These are phyloP conservation scores for Trissolcus basalis DNA, from an alignment of 1,140 invertebrate genomes.

Conservation along the genomic window DNA sequence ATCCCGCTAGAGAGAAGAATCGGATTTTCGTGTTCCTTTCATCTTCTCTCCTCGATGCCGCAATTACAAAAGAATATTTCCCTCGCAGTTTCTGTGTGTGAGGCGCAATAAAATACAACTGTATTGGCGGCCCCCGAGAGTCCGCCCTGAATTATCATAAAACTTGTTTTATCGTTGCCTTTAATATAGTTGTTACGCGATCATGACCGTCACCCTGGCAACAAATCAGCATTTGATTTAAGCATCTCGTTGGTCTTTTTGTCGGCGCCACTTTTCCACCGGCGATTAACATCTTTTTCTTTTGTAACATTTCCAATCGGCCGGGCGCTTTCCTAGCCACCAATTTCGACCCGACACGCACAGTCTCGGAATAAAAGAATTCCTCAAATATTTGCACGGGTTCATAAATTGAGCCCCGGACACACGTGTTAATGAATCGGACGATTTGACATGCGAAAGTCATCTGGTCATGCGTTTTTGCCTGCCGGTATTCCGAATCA, in stretches of 20 bases:
- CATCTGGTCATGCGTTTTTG: slow-evolving; percentile 3
- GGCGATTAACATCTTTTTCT: too few relatives aligned
- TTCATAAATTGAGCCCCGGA: too few relatives aligned
- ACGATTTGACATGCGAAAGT: slow-evolving; percentile 14
- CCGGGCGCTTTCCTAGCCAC: too few relatives aligned
- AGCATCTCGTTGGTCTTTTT: slow-evolving; percentile 7
- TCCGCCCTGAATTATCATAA: slow-evolving; percentile 31
- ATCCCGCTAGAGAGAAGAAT: slow-evolving; percentile 36
- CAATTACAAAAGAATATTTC: slow-evolving; percentile 52
- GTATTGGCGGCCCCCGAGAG: slow-evolving; percentile 16
- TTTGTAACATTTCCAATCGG: too few relatives aligned
- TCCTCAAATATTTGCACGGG: too few relatives aligned
- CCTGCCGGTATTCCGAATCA: slow-evolving; percentile 10
- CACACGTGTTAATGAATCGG: slow-evolving; percentile 18
- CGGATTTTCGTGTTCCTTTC: slow-evolving; percentile 58
- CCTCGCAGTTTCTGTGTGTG: slow-evolving; percentile 6
- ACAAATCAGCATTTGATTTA: slow-evolving; percentile 30
- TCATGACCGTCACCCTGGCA: slow-evolving; percentile 26
- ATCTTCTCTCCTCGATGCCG: slow-evolving; percentile 40
- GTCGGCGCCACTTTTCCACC: not conserved
- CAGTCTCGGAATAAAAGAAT: too few relatives aligned
- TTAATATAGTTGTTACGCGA: slow-evolving; percentile 43
- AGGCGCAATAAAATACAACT: slow-evolving; percentile 31
- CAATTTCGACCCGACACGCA: too few relatives aligned
- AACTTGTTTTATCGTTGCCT: slow-evolving; percentile 40